These are phyloP conservation scores for Artibeus jamaicensis DNA, from an alignment of 2,797 vertebrate species.

Conservation along the genomic window DNA sequence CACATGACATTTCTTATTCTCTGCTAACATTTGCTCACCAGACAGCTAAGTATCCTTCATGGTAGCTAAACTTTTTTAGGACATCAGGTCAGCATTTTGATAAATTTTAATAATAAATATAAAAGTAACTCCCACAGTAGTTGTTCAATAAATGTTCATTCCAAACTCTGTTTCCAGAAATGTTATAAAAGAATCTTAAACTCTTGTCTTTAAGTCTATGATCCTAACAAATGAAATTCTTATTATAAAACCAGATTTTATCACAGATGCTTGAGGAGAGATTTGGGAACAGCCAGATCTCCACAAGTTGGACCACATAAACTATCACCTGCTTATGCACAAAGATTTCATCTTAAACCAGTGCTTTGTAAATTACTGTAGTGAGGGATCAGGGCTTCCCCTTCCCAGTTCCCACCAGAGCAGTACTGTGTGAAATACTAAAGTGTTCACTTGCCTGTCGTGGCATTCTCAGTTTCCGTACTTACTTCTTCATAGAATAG, in stretches of 20 bases:
- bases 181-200: neutral
- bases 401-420: fast-evolving
- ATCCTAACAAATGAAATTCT: neutral
- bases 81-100: neutral
- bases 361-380: neutral
- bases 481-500: neutral
- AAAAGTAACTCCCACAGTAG: neutral
- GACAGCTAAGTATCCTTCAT: neutral
- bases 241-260: neutral
- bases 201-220: neutral
- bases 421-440: neutral
- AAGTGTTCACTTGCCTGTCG: neutral
- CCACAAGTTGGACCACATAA: neutral
- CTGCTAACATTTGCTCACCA: neutral
- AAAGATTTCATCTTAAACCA: neutral
- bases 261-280: neutral
- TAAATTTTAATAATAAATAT: neutral
- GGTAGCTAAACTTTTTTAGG: neutral
- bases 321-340: neutral
- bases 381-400: neutral
- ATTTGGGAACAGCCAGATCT: neutral
- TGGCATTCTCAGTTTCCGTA: neutral
- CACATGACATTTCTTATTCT: neutral
- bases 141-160: neutral
- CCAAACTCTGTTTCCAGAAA: neutral